Evolutionary conservation across 1,140 invertebrate species (phyloP).

Genomic region (Zaprionus vittiger): DNA sequence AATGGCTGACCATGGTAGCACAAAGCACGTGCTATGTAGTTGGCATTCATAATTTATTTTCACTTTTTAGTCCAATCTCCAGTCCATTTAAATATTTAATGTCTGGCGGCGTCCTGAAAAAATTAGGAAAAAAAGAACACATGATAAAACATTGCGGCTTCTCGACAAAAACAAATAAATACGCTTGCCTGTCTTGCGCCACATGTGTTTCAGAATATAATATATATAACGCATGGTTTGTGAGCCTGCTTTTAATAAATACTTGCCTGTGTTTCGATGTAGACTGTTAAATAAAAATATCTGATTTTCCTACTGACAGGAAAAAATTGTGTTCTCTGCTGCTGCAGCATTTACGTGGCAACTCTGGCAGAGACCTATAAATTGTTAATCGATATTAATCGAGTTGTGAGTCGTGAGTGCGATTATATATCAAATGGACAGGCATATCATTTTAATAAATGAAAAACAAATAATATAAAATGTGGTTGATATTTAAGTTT

Average conservation of each 20-base stretch:
- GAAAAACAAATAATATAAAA: no score
- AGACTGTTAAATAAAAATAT: conserved; percentile 28
- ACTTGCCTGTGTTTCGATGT: conserved; percentile 28
- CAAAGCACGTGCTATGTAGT: conserved; percentile 88
- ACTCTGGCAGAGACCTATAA: conserved; percentile 7
- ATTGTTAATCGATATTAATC: conserved; percentile 25
- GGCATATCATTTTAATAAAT: neutral
- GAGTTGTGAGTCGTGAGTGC: neutral
- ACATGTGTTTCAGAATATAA: neutral
- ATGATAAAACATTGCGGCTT: conserved; percentile 17
- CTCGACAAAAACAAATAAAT: neutral
- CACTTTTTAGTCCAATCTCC: neutral
- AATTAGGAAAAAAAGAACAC: neutral
- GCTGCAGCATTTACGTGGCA: conserved; percentile 17
- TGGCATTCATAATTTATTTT: conserved; percentile 60
- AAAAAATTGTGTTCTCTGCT: conserved; percentile 35
- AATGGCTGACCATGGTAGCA: conserved; percentile 94
- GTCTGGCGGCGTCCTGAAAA: conserved; percentile 19
- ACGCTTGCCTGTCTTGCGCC: neutral
- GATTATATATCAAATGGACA: neutral
- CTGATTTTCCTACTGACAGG: conserved; percentile 16
- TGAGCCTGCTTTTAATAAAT: conserved; percentile 1
- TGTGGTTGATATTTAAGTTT: no score
- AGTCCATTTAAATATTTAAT: conserved; percentile 30
- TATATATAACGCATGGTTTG: neutral